Conservation (phyloP, 1,140 invertebrate genomes). For the Polypedilum vanderplanki region DNA sequence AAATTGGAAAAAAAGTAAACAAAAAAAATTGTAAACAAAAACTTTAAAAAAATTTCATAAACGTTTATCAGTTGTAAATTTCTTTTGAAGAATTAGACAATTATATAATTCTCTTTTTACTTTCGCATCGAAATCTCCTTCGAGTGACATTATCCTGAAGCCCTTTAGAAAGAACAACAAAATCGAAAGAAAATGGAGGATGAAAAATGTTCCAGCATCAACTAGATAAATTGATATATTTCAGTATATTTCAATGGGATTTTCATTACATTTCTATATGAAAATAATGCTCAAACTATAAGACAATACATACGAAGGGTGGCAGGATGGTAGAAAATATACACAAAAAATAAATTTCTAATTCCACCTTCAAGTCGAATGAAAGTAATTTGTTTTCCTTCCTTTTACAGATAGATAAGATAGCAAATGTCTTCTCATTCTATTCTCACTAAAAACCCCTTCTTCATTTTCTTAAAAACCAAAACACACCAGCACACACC, state of each 20-base stretch:
- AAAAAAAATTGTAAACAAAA: too few relatives aligned
- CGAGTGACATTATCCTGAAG: too few relatives aligned
- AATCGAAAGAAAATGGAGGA: constrained; percentile 9
- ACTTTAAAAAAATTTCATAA: too few relatives aligned
- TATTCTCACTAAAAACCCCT: neutral
- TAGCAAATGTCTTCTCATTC: neutral
- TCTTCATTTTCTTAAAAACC: neutral
- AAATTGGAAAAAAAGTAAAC: too few relatives aligned
- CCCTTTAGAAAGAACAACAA: too few relatives aligned
- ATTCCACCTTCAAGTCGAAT: constrained; percentile 23
- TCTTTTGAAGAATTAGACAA: too few relatives aligned
- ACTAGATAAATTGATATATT: constrained; percentile 28
- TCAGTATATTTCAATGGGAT: constrained; percentile 20
- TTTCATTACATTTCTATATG: neutral
- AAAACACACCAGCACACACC: neutral
- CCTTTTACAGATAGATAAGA: neutral
- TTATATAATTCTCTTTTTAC: neutral
- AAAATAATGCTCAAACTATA: neutral
- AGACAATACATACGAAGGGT: neutral
- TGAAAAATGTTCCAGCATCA: constrained; percentile 21
- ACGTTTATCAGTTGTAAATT: too few relatives aligned
- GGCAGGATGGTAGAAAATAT: neutral
- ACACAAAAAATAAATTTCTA: constrained; percentile 17
- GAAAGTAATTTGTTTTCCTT: constrained; percentile 26
- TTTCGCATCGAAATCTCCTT: neutral